Conservation (phyloP, 2,797 vertebrate genomes). For the Simalia tracyae region DNA sequence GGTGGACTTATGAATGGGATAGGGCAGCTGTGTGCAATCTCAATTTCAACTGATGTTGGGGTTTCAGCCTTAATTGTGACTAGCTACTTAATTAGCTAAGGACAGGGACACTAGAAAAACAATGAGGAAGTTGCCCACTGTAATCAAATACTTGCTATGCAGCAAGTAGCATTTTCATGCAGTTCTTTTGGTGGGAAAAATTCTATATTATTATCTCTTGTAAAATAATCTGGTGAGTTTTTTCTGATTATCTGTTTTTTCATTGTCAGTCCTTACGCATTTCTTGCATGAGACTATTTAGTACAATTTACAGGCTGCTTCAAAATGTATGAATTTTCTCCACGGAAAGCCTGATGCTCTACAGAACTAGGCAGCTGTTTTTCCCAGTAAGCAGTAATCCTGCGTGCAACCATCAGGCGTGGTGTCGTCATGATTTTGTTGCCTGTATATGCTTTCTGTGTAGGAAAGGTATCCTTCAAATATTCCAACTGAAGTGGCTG, state of each 20-base stretch:
- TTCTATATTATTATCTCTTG: constrained; percentile 36
- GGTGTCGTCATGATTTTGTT: not conserved
- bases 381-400: not conserved
- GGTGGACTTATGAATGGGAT: not conserved
- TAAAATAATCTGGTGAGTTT: constrained; percentile 49
- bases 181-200: constrained; percentile 55
- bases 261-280: not conserved
- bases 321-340: not conserved
- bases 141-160: not conserved
- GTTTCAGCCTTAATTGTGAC: not conserved
- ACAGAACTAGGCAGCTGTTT: not conserved
- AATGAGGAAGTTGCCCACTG: not conserved
- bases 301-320: not conserved
- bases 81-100: not conserved
- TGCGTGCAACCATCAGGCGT: not conserved
- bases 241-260: not conserved
- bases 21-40: constrained; percentile 26
- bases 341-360: not conserved
- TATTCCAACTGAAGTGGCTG: not conserved
- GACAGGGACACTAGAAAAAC: not conserved
- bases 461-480: not conserved
- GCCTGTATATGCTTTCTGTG: not conserved
- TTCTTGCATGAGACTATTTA: not conserved
- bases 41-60: not conserved
- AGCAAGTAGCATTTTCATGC: constrained; percentile 41